These are phyloP conservation scores for Catharus ustulatus DNA, from an alignment of 2,797 vertebrate genomes.

Conservation along the genomic window DNA sequence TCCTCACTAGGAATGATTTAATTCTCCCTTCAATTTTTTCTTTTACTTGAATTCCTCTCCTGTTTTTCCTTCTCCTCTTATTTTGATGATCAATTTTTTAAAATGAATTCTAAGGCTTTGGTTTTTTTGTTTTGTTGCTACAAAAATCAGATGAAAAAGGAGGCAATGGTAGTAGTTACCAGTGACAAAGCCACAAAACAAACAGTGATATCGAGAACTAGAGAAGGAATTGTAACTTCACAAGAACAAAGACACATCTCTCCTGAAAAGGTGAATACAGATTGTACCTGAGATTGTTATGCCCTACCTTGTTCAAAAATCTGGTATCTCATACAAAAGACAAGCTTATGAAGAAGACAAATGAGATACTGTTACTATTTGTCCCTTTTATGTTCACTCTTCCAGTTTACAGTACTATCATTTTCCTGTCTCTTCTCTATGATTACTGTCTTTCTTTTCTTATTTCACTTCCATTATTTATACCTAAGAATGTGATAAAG, in stretches of 20 bases:
- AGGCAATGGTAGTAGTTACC: slow-evolving; percentile 78
- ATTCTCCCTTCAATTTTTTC: background rate
- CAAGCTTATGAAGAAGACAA: background rate
- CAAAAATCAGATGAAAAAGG: slow-evolving; percentile 78
- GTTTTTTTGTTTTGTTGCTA: slow-evolving; percentile 17
- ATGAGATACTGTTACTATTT: background rate
- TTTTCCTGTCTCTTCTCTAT: background rate
- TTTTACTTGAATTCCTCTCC: background rate
- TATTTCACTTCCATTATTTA: background rate
- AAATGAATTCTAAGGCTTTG: slow-evolving; percentile 18
- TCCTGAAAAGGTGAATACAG: slow-evolving; percentile 81
- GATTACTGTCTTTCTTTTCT: background rate
- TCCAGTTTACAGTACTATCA: background rate
- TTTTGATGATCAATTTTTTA: background rate
- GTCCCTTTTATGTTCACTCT: background rate
- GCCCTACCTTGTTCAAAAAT: slow-evolving; percentile 37
- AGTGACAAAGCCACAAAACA: slow-evolving; percentile 77
- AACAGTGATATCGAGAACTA: slow-evolving; percentile 76
- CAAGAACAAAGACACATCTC: slow-evolving; percentile 78
- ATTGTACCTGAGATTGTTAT: slow-evolving; percentile 17
- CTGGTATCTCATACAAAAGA: background rate
- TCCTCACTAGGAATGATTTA: background rate
- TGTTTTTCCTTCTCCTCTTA: slow-evolving; percentile 10
- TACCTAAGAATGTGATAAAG: background rate
- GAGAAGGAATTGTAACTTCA: slow-evolving; percentile 77